A percentile compares a stretch with the other conserved stretches of the same genome.
Evolutionary conservation across 2,888 invertebrate species (phyloP).

Genomic region (Rhingia campestris): DNA sequence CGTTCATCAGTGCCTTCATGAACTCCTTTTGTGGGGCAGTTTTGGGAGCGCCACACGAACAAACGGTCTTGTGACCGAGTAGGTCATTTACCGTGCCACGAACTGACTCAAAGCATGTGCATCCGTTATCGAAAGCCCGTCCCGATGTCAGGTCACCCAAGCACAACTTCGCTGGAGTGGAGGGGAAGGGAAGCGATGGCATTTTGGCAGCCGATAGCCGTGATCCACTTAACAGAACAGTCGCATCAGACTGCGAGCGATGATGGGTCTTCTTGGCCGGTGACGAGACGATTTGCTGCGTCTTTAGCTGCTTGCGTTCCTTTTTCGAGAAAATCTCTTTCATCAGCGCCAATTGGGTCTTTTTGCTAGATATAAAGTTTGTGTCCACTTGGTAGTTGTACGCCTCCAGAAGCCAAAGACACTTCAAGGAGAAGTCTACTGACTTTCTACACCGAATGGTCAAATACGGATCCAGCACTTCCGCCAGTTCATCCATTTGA

Average conservation of each 20-base stretch:
- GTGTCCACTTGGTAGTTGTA: constrained; percentile 84
- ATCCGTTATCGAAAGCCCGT: constrained; percentile 97
- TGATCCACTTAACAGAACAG: constrained; percentile 85
- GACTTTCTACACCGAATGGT: constrained; percentile 94
- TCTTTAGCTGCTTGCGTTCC: constrained; percentile 79
- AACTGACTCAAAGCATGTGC: constrained; percentile 94
- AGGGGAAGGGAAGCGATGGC: constrained; percentile 75
- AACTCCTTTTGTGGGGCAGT: constrained; percentile 93
- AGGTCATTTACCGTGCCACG: constrained; percentile 88
- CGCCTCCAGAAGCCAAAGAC: constrained; percentile 98
- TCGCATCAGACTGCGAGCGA: constrained; percentile 90
- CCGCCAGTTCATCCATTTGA: constrained; percentile 98
- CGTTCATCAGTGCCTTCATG: constrained; percentile 92
- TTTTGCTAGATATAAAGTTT: constrained; percentile 78
- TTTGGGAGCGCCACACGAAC: constrained; percentile 91
- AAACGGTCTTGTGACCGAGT: constrained; percentile 89
- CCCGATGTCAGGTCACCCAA: constrained; percentile 96
- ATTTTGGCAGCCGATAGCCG: constrained; percentile 72
- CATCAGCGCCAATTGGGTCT: constrained; percentile 82
- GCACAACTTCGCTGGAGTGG: constrained; percentile 86
- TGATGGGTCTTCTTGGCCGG: constrained; percentile 90
- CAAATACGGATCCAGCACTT: constrained; percentile 93
- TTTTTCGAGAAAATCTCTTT: constrained; percentile 82
- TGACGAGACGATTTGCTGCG: constrained; percentile 77
- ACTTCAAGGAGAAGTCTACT: constrained; percentile 97